These are phyloP conservation scores for Scolanthus callimorphus DNA, from an alignment of 92 coral and sea anemone genomes.

Conservation along the genomic window DNA sequence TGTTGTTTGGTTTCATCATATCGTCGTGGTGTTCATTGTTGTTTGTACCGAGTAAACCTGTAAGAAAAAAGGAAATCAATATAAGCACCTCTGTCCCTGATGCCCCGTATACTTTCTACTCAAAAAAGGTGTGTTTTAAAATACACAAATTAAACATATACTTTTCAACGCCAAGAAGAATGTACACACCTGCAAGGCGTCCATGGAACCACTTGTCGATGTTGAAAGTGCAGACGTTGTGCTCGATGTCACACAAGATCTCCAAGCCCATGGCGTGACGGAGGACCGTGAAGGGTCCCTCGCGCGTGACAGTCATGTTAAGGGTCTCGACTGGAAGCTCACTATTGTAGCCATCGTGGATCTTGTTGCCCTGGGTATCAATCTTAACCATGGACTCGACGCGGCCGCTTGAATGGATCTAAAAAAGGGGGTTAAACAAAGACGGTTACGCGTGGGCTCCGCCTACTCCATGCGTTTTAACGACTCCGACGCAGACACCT, in stretches of 20 bases:
- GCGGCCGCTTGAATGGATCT: constrained; percentile 71
- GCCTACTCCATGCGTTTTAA: too few relatives aligned
- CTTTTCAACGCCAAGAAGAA: too few relatives aligned
- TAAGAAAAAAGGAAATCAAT: too few relatives aligned
- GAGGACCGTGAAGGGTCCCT: constrained; percentile 72
- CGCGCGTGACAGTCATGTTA: constrained; percentile 74
- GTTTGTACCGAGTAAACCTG: constrained; percentile 99
- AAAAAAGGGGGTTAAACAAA: too few relatives aligned
- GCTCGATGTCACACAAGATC: constrained; percentile 85
- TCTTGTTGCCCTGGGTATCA: constrained; percentile 59
- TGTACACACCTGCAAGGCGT: constrained; percentile 75
- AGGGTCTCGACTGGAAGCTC: constrained; percentile 86
- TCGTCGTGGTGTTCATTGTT: constrained; percentile 92
- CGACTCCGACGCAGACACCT: too few relatives aligned
- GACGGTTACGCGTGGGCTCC: too few relatives aligned
- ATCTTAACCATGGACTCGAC: constrained; percentile 87
- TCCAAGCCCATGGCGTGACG: constrained; percentile 79
- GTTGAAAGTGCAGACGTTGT: constrained; percentile 88
- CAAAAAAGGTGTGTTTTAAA: too few relatives aligned
- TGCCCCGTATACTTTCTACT: too few relatives aligned
- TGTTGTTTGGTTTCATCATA: constrained; percentile 53
- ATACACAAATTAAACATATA: too few relatives aligned
- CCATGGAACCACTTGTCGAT: constrained; percentile 95
- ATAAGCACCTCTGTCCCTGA: too few relatives aligned
- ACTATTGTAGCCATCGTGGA: constrained; percentile 46